These are phyloP conservation scores for Pycnonotus jocosus DNA, from an alignment of 2,113 vertebrate species.

Conservation along the genomic window DNA sequence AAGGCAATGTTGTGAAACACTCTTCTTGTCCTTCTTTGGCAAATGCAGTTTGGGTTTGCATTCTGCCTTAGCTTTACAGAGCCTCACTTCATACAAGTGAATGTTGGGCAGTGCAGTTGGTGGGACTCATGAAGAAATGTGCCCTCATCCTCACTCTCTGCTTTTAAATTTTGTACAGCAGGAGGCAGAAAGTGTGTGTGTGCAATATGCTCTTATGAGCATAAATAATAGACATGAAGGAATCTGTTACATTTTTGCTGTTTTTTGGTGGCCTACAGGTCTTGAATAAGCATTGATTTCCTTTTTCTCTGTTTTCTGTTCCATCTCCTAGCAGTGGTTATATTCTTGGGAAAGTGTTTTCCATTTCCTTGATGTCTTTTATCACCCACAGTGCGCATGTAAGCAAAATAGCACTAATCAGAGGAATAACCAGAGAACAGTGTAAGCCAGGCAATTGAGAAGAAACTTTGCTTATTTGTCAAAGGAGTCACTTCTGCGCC, in stretches of 20 bases:
- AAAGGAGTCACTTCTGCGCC: background rate
- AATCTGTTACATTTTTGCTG: background rate
- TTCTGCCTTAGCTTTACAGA: background rate
- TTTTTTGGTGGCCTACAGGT: background rate
- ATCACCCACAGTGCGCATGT: background rate
- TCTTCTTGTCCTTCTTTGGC: background rate
- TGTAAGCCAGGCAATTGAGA: background rate
- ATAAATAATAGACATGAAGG: background rate
- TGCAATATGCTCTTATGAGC: background rate
- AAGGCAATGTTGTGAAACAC: background rate
- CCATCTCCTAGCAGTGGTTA: background rate
- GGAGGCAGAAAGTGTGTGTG: background rate
- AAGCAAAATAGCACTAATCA: background rate
- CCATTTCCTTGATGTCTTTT: background rate
- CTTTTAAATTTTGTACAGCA: background rate
- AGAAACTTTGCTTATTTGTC: background rate
- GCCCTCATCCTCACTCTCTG: background rate
- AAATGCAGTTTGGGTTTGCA: background rate
- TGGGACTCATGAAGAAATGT: background rate
- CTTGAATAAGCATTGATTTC: background rate
- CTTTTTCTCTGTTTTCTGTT: background rate
- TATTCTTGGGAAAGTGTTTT: background rate
- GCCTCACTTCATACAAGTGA: accelerated
- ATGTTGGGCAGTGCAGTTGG: background rate
- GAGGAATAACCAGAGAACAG: background rate